Conservation (phyloP, 2,888 invertebrate species). For the Cephus sareptanus region DNA sequence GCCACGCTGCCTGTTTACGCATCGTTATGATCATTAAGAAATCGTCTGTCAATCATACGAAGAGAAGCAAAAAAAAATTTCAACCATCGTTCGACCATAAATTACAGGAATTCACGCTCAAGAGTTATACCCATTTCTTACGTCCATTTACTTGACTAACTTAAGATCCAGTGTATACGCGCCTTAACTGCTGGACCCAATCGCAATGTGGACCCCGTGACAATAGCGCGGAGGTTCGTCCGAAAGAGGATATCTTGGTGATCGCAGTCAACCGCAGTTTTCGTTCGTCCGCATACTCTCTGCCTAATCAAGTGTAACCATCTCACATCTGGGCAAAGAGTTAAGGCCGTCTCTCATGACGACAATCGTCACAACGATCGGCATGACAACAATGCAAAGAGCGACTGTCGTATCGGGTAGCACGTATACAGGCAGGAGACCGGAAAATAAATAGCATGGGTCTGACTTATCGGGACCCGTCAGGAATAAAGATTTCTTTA, state of each 20-base stretch:
- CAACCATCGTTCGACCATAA: too few species aligned
- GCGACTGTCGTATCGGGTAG: neutral
- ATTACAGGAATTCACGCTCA: neutral
- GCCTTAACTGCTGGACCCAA: neutral
- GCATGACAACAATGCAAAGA: neutral
- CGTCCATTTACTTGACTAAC: too few species aligned
- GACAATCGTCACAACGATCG: neutral
- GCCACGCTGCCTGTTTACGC: neutral
- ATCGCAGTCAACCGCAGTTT: conserved; percentile 1
- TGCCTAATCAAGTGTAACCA: conserved; percentile 19
- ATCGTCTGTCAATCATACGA: neutral
- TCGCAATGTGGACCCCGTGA: neutral
- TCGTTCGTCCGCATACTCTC: conserved; percentile 5
- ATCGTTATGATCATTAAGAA: neutral
- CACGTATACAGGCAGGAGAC: neutral
- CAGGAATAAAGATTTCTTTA: neutral
- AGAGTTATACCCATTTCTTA: neutral
- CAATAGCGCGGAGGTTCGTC: neutral
- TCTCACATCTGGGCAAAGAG: conserved; percentile 5
- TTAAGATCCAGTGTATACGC: neutral
- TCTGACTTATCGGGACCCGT: neutral
- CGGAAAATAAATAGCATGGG: neutral
- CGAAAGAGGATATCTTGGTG: neutral
- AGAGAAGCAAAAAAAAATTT: neutral
- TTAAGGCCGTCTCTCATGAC: neutral